Evolutionary conservation across 2,888 invertebrate genomes (phyloP).

Genomic region (Acronicta leporina): DNA sequence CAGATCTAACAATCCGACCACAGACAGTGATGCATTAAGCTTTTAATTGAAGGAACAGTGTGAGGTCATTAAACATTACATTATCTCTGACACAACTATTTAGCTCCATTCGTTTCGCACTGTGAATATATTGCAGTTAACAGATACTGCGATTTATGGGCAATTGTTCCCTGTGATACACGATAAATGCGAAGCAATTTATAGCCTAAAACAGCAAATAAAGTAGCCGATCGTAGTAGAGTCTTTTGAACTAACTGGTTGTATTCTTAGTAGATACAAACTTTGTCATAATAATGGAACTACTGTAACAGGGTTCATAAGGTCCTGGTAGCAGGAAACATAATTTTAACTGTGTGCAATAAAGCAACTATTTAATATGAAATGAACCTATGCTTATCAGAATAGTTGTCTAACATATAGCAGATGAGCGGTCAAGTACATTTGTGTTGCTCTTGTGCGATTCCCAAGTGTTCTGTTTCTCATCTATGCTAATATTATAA

Average conservation of each 20-base stretch:
- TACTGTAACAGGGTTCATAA: constrained; percentile 21
- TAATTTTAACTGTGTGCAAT: constrained; percentile 16
- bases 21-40: constrained; percentile 48
- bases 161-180: constrained; percentile 61
- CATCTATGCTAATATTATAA: background rate
- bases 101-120: constrained; percentile 38
- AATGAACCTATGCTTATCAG: constrained; percentile 25
- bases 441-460: constrained; percentile 4
- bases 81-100: constrained; percentile 50
- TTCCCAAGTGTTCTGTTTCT: constrained; percentile 19
- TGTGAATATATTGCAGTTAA: constrained; percentile 48
- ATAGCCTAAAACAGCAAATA: constrained; percentile 35
- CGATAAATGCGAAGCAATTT: constrained; percentile 52
- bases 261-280: constrained; percentile 8
- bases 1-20: constrained; percentile 30
- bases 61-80: constrained; percentile 45
- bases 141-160: constrained; percentile 59
- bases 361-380: background rate
- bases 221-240: constrained; percentile 18
- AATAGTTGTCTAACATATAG: constrained; percentile 17
- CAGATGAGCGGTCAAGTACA: constrained; percentile 32
- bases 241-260: constrained; percentile 23
- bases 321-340: constrained; percentile 41
- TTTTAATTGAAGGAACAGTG: constrained; percentile 49
- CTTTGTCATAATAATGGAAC: constrained; percentile 2